A percentile compares a stretch with the other conserved stretches of the same genome.
phyloP scores from a whole-genome alignment of 2,113 vertebrate species.

The Seriola rivoliana region DNA sequence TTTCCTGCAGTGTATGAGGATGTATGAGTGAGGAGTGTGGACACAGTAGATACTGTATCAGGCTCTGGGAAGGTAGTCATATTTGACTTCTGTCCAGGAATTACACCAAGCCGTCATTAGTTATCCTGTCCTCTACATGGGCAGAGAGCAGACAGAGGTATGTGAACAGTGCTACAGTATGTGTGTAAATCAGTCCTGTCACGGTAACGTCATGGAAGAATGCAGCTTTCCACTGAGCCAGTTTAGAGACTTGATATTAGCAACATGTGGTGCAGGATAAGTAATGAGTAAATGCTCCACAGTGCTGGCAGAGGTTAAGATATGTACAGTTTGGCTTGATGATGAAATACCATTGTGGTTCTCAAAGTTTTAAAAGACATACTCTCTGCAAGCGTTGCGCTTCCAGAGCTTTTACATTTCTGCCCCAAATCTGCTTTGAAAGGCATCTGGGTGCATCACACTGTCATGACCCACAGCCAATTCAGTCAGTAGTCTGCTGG shows the following conservation, averaged over 20 bases:
- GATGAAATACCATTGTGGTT: neutral
- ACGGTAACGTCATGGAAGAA: conserved; percentile 14
- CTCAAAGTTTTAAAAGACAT: neutral
- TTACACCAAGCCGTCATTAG: conserved; percentile 44
- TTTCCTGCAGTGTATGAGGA: conserved; percentile 18
- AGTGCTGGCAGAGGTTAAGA: neutral
- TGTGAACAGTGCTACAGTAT: conserved; percentile 22
- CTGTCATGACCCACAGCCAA: neutral
- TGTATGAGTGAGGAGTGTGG: neutral
- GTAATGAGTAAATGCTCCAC: neutral
- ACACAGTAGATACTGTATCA: conserved; percentile 22
- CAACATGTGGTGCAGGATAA: conserved; percentile 12
- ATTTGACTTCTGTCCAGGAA: conserved; percentile 41
- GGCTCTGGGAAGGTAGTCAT: conserved; percentile 13
- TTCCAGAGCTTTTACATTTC: neutral
- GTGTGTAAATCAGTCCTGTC: conserved; percentile 35
- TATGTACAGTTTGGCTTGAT: conserved; percentile 2
- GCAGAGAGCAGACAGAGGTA: conserved; percentile 24
- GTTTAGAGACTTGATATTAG: conserved; percentile 16
- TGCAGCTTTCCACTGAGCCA: conserved; percentile 5
- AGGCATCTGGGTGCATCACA: neutral
- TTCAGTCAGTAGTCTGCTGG: no score
- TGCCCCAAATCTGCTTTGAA: neutral
- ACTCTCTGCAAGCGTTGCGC: neutral
- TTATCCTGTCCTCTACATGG: conserved; percentile 41